Conservation (phyloP, 2,888 invertebrate genomes). For the Aphodius sticticus region DNA sequence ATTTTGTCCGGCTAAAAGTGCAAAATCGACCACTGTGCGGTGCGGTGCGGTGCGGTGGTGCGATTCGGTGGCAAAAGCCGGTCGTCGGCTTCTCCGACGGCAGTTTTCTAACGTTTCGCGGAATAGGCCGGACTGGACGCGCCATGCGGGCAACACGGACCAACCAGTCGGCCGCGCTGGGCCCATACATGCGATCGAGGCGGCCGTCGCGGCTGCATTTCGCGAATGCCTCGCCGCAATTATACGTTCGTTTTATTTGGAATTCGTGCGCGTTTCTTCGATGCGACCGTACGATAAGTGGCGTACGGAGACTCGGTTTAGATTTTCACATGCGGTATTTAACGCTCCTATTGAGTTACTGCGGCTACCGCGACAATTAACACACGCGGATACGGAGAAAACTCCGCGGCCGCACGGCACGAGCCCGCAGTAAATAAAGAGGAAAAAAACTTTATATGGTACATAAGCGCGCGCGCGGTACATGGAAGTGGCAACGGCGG, state of each 20-base stretch:
- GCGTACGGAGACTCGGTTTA: background rate
- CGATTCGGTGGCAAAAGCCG: background rate
- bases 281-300: background rate
- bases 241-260: slow-evolving; percentile 36
- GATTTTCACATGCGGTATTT: background rate
- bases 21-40: too few species aligned
- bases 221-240: slow-evolving; percentile 35
- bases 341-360: background rate
- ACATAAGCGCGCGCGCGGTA: too few species aligned
- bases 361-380: background rate
- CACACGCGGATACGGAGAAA: background rate
- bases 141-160: background rate
- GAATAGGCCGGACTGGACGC: background rate
- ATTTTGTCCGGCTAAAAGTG: too few species aligned
- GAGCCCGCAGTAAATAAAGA: too few species aligned
- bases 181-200: background rate
- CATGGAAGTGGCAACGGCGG: too few species aligned
- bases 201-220: slow-evolving; percentile 27
- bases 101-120: background rate
- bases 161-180: background rate
- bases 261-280: slow-evolving; percentile 32
- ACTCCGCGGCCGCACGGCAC: background rate
- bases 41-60: background rate
- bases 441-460: too few species aligned
- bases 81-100: background rate